phyloP scores from a whole-genome alignment of 2,888 invertebrate genomes.

The Eutolmus rufibarbis region DNA sequence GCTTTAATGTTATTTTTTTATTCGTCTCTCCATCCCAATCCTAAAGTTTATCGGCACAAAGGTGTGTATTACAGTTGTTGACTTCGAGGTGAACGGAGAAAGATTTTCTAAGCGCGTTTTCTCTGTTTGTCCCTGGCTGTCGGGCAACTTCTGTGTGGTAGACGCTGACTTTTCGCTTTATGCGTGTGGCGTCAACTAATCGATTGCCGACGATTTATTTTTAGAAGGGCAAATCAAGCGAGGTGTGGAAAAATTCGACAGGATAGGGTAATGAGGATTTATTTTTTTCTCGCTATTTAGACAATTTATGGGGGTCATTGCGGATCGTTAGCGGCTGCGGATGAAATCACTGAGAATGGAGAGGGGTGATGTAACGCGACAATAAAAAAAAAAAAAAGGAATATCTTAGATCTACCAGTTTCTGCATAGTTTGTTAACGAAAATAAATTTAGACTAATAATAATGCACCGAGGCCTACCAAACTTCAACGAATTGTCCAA shows the following conservation, averaged over 20 bases:
- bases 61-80: not conserved
- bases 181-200: not conserved
- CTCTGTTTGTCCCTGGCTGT: not conserved
- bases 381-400: too few species aligned
- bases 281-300: not conserved
- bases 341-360: not conserved
- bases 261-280: not conserved
- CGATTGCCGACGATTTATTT: not conserved
- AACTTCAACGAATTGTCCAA: too few species aligned
- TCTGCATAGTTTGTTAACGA: too few species aligned
- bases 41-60: not conserved
- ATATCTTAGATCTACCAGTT: too few species aligned
- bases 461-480: too few species aligned
- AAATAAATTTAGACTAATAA: too few species aligned
- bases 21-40: not conserved
- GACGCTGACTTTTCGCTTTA: not conserved
- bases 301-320: not conserved
- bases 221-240: not conserved
- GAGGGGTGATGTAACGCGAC: not conserved
- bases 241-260: not conserved
- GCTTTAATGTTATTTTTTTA: not conserved
- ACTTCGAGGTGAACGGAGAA: not conserved
- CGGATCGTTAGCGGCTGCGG: not conserved
- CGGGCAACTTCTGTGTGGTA: not conserved
- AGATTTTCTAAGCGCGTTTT: not conserved